A percentile compares a stretch with the other conserved stretches of the same genome.
Evolutionary conservation across 2,113 vertebrate species (phyloP).

Genomic region (Geococcyx californianus): DNA sequence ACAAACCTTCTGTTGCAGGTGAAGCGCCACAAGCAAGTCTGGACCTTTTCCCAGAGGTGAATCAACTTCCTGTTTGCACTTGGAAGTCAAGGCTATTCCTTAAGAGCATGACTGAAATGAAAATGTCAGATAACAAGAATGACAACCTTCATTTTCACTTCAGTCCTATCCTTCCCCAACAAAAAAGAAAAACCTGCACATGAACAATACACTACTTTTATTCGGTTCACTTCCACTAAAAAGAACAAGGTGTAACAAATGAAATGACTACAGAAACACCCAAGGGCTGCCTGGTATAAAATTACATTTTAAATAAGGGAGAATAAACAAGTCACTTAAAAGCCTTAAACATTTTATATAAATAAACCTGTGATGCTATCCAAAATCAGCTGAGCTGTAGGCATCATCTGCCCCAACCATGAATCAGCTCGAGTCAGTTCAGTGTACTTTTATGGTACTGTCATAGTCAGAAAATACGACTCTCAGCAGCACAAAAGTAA

Average conservation of each 20-base stretch:
- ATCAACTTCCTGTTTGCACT: slow-evolving; percentile 36
- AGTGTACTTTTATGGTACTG: slow-evolving; percentile 49
- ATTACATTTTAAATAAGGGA: neutral
- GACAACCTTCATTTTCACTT: neutral
- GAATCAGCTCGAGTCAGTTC: slow-evolving; percentile 54
- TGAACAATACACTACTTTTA: neutral
- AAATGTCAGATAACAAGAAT: neutral
- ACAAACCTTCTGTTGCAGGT: neutral
- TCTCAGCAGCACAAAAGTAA: neutral
- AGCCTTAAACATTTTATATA: slow-evolving; percentile 5
- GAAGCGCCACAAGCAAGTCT: neutral
- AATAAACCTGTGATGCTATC: slow-evolving; percentile 49
- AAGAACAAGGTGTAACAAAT: neutral
- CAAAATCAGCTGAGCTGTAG: slow-evolving; percentile 51
- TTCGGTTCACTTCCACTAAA: neutral
- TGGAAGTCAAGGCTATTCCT: neutral
- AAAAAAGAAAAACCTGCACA: neutral
- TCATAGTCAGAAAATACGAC: neutral
- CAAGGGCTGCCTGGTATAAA: neutral
- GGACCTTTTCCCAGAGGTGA: slow-evolving; percentile 21
- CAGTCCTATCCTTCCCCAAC: neutral
- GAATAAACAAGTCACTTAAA: neutral
- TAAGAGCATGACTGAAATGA: neutral
- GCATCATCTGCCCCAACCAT: slow-evolving; percentile 5
- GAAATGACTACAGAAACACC: neutral